phyloP scores from a whole-genome alignment of 2,113 vertebrate genomes.

The Nycticebus coucang region DNA sequence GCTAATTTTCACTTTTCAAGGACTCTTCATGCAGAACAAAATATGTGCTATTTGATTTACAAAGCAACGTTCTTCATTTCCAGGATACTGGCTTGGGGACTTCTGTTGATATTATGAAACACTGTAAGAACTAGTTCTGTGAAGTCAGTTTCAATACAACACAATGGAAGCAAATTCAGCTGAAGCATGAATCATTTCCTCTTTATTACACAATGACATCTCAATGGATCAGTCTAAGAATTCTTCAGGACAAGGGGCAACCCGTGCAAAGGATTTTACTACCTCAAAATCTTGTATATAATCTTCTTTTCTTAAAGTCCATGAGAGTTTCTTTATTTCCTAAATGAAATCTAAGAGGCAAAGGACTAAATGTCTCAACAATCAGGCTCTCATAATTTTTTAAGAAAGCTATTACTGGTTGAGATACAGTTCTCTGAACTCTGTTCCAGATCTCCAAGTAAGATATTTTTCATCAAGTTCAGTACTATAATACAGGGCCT shows the following conservation, averaged over 20 bases:
- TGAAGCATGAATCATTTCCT: slow-evolving; percentile 64
- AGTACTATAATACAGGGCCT: slow-evolving; percentile 70
- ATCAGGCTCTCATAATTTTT: background rate
- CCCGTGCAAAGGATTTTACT: background rate
- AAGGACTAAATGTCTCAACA: slow-evolving; percentile 54
- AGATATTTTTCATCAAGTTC: slow-evolving; percentile 70
- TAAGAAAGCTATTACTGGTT: slow-evolving; percentile 73
- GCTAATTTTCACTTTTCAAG: slow-evolving; percentile 50
- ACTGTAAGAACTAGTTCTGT: slow-evolving; percentile 24
- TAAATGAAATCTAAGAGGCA: slow-evolving; percentile 41
- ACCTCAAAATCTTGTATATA: slow-evolving; percentile 32
- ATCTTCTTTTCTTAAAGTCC: slow-evolving; percentile 57
- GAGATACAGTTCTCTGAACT: slow-evolving; percentile 65
- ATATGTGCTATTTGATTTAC: slow-evolving; percentile 14
- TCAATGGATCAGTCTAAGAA: slow-evolving; percentile 34
- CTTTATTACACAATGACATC: slow-evolving; percentile 15
- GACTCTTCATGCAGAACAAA: slow-evolving; percentile 22
- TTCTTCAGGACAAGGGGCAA: slow-evolving; percentile 46
- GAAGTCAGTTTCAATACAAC: slow-evolving; percentile 48
- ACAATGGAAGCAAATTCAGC: slow-evolving; percentile 34
- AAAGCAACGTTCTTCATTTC: slow-evolving; percentile 46
- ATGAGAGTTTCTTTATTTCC: slow-evolving; percentile 31
- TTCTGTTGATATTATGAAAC: slow-evolving; percentile 50
- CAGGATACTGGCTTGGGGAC: background rate
- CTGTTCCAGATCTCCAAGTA: slow-evolving; percentile 70